phyloP scores from a whole-genome alignment of 2,797 vertebrate species.

The Enteromius paludinosus region DNA sequence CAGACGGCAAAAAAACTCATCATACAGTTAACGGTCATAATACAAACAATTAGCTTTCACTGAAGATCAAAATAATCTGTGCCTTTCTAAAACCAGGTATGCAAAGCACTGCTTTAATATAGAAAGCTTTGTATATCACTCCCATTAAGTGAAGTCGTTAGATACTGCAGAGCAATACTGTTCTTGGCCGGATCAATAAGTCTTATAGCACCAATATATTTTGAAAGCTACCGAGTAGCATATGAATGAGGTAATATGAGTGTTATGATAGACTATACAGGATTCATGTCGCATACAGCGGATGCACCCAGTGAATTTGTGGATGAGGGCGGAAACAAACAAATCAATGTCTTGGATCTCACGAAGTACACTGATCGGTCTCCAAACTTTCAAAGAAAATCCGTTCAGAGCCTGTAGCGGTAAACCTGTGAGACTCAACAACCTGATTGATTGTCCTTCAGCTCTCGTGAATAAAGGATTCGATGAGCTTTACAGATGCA shows the following conservation, averaged over 20 bases:
- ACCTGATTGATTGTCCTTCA: conserved; percentile 21
- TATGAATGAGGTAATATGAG: background rate
- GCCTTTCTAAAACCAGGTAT: conserved; percentile 71
- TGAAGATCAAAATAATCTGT: background rate
- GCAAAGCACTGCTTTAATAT: conserved; percentile 85
- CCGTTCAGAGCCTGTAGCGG: background rate
- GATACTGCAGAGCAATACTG: conserved; percentile 63
- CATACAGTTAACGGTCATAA: background rate
- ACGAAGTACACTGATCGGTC: background rate
- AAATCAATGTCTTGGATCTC: conserved; percentile 32
- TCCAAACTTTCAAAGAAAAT: background rate
- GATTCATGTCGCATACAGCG: background rate
- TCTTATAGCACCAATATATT: conserved; percentile 1
- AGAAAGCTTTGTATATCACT: conserved; percentile 86
- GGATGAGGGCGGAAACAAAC: conserved; percentile 16
- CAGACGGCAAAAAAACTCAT: background rate
- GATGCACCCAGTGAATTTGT: background rate
- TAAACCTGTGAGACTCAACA: conserved; percentile 18
- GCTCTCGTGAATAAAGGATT: background rate
- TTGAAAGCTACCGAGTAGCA: background rate
- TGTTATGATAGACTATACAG: background rate
- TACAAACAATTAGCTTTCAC: background rate
- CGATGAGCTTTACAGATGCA: conserved; percentile 9
- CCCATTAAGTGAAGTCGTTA: conserved; percentile 79
- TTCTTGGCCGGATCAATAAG: conserved; percentile 16